Percentiles rank a stretch among this genome's conserved stretches.
Conservation (phyloP, 2,888 invertebrate genomes). For the Drosophila rubida region DNA sequence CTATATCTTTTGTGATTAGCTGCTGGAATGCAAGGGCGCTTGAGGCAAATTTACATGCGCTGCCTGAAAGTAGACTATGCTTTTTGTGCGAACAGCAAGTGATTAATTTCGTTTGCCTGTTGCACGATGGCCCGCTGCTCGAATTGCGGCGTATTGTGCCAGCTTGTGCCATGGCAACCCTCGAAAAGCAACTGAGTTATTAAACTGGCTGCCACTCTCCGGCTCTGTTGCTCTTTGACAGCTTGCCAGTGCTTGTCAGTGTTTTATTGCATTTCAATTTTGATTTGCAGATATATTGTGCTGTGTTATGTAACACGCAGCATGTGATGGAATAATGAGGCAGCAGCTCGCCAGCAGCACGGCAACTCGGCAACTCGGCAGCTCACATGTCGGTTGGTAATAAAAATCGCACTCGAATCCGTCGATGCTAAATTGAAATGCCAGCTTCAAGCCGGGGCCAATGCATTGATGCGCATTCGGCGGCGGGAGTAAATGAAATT, state of each 20-base stretch:
- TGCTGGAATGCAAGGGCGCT: too few relatives aligned
- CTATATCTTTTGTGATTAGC: too few relatives aligned
- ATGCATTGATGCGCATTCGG: slow-evolving; percentile 9
- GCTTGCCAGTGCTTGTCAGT: slow-evolving; percentile 28
- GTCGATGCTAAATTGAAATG: slow-evolving; percentile 38
- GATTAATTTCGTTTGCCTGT: not conserved
- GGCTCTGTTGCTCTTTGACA: slow-evolving; percentile 35
- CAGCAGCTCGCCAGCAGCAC: slow-evolving; percentile 4
- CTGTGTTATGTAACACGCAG: slow-evolving; percentile 24
- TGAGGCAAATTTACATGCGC: too few relatives aligned
- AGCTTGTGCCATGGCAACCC: slow-evolving; percentile 13
- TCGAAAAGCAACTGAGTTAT: slow-evolving; percentile 15
- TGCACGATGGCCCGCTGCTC: not conserved
- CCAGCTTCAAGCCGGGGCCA: slow-evolving; percentile 14
- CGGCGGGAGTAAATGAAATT: slow-evolving; percentile 54
- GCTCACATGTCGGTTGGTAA: slow-evolving; percentile 58
- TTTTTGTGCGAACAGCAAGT: not conserved
- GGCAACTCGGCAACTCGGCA: not conserved
- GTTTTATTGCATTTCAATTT: slow-evolving; percentile 68
- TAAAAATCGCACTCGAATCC: slow-evolving; percentile 43
- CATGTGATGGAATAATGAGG: slow-evolving; percentile 31
- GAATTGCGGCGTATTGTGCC: not conserved
- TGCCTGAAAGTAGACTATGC: slow-evolving; percentile 5
- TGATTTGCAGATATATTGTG: slow-evolving; percentile 64
- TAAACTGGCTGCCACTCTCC: slow-evolving; percentile 20